Evolutionary conservation across 2,113 vertebrate genomes (phyloP).

Genomic region (Austrofundulus limnaeus): DNA sequence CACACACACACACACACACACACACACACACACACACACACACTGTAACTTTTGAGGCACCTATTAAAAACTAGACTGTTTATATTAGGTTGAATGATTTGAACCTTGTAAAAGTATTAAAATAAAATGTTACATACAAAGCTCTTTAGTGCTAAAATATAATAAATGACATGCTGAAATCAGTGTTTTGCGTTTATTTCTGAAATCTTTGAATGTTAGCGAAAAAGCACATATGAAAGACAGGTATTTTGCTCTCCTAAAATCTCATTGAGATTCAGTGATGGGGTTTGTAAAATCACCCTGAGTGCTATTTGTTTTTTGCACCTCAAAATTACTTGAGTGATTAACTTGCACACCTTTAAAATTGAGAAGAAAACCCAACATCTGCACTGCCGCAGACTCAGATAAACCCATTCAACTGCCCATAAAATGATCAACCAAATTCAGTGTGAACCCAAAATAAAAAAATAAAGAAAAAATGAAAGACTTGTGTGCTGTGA

Average conservation of each 20-base stretch:
- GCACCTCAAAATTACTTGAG: constrained; percentile 10
- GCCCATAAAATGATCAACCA: constrained; percentile 3
- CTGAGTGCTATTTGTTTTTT: background rate
- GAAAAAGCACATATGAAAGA: background rate
- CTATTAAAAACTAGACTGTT: too few relatives aligned
- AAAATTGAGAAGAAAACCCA: background rate
- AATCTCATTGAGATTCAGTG: constrained; percentile 4
- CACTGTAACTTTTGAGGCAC: too few relatives aligned
- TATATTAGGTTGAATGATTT: too few relatives aligned
- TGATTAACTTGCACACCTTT: constrained; percentile 14
- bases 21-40: too few relatives aligned
- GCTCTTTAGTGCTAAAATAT: too few relatives aligned
- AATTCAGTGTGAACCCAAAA: constrained; percentile 18
- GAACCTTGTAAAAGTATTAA: too few relatives aligned
- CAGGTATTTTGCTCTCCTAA: background rate
- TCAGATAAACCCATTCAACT: background rate
- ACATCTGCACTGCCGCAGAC: background rate
- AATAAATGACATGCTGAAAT: too few relatives aligned
- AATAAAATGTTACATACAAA: too few relatives aligned
- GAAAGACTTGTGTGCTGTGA: background rate
- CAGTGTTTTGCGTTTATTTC: too few relatives aligned
- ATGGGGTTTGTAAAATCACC: background rate
- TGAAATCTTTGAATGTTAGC: too few relatives aligned
- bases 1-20: too few relatives aligned
- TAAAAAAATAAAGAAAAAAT: too few relatives aligned